A percentile compares a stretch with the other conserved stretches of the same genome.
Conservation (phyloP, 2,888 invertebrate genomes). For the Mylabris sibirica region DNA sequence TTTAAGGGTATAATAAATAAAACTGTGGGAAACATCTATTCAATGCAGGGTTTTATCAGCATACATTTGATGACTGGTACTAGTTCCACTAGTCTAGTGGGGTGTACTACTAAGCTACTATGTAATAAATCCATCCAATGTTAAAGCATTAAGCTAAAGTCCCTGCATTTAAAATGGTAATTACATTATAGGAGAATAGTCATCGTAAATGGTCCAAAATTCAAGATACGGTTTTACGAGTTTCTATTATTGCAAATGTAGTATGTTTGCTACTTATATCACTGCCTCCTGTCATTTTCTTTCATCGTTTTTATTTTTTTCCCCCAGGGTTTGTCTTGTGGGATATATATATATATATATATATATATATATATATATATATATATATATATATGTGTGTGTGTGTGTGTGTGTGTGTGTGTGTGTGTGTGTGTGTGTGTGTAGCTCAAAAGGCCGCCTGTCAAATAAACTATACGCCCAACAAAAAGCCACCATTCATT, state of each 20-base stretch:
- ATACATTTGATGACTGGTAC: neutral
- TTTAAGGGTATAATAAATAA: neutral
- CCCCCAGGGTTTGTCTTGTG: neutral
- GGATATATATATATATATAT: no score
- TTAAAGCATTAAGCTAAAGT: slow-evolving; percentile 22
- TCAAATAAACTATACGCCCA: slow-evolving; percentile 47
- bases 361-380: no score
- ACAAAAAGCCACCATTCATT: slow-evolving; percentile 44
- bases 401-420: no score
- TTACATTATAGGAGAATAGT: slow-evolving; percentile 37
- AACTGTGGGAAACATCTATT: slow-evolving; percentile 7
- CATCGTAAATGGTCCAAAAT: slow-evolving; percentile 39
- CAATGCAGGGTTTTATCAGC: neutral
- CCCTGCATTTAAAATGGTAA: slow-evolving; percentile 40
- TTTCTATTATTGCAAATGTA: slow-evolving; percentile 24
- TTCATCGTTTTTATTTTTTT: neutral
- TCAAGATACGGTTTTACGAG: slow-evolving; percentile 39
- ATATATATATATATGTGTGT: no score
- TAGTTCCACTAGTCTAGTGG: slow-evolving; percentile 13
- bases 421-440: neutral
- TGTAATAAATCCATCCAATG: slow-evolving; percentile 27
- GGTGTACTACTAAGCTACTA: slow-evolving; percentile 22
- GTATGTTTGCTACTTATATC: neutral
- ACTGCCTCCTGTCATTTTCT: neutral
- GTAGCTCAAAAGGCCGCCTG: slow-evolving; percentile 39